Evolutionary conservation across 2,888 invertebrate species (phyloP).

Genomic region (Poecilus cupreus): DNA sequence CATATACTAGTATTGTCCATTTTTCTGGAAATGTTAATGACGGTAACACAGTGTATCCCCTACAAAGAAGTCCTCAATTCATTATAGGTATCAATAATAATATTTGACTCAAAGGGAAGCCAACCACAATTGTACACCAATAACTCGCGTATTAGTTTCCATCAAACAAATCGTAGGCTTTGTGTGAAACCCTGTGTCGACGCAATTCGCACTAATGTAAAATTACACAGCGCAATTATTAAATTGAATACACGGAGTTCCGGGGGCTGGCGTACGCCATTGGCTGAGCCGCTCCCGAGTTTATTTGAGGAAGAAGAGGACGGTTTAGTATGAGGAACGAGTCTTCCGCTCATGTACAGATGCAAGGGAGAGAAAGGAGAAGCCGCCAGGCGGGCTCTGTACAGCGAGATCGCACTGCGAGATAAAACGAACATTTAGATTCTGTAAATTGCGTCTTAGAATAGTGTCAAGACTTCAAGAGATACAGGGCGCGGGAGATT

Average conservation of each 20-base stretch:
- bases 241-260: background rate
- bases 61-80: too few relatives aligned
- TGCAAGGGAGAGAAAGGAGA: background rate
- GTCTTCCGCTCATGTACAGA: too few relatives aligned
- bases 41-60: too few relatives aligned
- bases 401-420: constrained; percentile 43
- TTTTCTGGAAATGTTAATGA: too few relatives aligned
- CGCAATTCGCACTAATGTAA: constrained; percentile 15
- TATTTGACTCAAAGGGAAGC: too few relatives aligned
- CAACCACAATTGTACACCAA: too few relatives aligned
- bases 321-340: constrained; percentile 17
- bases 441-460: constrained; percentile 53
- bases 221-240: constrained; percentile 10
- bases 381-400: too few relatives aligned
- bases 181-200: background rate
- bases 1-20: too few relatives aligned
- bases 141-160: background rate
- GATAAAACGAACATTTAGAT: constrained; percentile 55
- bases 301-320: constrained; percentile 1
- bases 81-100: too few relatives aligned
- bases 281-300: background rate
- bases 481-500: constrained; percentile 39
- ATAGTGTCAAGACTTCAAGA: constrained; percentile 45
- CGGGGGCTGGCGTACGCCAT: too few relatives aligned
- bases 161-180: background rate